Base-by-base conservation (phyloP, 2,797 vertebrate genomes). In the Gadopsis marmoratus region DNA sequence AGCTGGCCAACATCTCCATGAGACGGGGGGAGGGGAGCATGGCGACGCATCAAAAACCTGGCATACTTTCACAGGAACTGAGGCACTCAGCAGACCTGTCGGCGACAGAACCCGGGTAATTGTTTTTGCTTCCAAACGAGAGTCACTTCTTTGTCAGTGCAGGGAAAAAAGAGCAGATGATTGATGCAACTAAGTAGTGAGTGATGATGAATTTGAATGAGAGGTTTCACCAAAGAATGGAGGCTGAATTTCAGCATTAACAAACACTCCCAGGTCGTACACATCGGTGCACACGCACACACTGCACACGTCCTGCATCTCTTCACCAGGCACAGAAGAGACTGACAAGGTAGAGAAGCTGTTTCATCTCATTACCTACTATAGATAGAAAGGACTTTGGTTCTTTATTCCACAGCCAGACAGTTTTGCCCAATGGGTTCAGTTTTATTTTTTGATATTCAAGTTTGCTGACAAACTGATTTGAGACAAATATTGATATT, bases 71-170 rank as follows among this genome's bases (percentile, higher is more conserved):
- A 91, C 76, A 90, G 86, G 67, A 85, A 41, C 60, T 1, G 67
- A 81, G 63, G 72, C 78, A 74, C 89, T 86, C 78, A 7, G 81
- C 85, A 78, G 85, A 84, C 66, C 81, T 72, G 73, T 83, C 88
- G 81, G 82, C 84, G 87, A 90, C 86, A 76, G 84, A 84, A 77
- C 74, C 43, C n/a, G 13, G 2, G 73, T 88, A 88, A 91, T 88
- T 88, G 87, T 93, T 89, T 89, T 88, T 53, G 62, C 84, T 70
- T 89, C 85, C 76, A 74, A 78, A 84, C 61, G 74, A 89, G 83
- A 81, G 85, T 82, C 70, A 80, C 83, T 89, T 88, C 89, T 85
- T 87, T 83, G 88, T 86, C 73, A 7, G 53, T 26, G 77, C 48
- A 45, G 45, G 19, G 39, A 74, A 37, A 23, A 64, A 62, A 65